phyloP scores from a whole-genome alignment of 2,888 invertebrate species.

The Tenodera sinensis region DNA sequence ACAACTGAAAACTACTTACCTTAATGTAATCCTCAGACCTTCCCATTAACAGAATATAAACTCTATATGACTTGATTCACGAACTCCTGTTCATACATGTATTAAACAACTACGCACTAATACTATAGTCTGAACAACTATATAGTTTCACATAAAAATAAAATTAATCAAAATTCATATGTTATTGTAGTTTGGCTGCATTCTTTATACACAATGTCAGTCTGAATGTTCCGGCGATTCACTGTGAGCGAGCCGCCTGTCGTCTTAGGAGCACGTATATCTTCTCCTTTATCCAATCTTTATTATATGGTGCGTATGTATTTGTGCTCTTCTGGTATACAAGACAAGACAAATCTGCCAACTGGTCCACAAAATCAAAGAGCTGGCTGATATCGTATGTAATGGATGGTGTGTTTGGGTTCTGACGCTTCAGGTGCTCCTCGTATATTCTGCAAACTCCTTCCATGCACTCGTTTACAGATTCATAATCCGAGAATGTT shows the following conservation, averaged over 20 bases:
- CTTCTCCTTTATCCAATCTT: constrained; percentile 99
- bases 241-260: constrained; percentile 70
- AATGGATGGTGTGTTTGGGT: constrained; percentile 93
- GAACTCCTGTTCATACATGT: background rate
- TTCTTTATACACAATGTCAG: background rate
- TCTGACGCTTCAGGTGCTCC: constrained; percentile 91
- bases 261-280: constrained; percentile 87
- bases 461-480: constrained; percentile 97
- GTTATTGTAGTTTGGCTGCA: background rate
- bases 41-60: background rate
- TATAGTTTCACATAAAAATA: background rate
- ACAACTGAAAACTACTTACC: no score
- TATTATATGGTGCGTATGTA: constrained; percentile 97
- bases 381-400: constrained; percentile 98
- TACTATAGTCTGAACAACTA: background rate
- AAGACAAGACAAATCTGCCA: constrained; percentile 91
- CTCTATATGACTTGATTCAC: background rate
- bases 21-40: background rate
- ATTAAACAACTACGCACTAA: background rate
- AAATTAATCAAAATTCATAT: background rate
- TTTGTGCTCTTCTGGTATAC: constrained; percentile 92
- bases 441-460: constrained; percentile 99
- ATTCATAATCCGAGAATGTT: constrained; percentile 97
- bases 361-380: constrained; percentile 96
- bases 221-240: background rate